phyloP scores from a whole-genome alignment of 2,888 invertebrate genomes.

The Leucophora obtusa region DNA sequence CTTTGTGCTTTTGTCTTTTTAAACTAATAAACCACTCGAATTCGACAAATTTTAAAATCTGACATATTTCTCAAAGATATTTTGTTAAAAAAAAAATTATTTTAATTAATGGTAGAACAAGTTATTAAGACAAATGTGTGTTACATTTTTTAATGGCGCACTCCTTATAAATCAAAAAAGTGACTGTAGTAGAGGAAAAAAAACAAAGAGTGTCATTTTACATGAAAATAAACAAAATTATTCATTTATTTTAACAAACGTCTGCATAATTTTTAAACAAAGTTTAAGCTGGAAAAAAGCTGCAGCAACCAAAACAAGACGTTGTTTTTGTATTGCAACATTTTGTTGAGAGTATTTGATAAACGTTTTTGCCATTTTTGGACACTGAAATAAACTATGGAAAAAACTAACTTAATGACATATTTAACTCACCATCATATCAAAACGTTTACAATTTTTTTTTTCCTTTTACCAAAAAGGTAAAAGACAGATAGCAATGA shows the following conservation, averaged over 20 bases:
- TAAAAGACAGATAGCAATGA: not conserved
- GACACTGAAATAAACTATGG: slow-evolving; percentile 1
- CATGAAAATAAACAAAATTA: slow-evolving; percentile 8
- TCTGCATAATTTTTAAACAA: slow-evolving; percentile 17
- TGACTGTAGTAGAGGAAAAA: not conserved
- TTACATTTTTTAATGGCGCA: too few relatives aligned
- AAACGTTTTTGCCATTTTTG: slow-evolving; percentile 32
- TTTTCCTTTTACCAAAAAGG: not conserved
- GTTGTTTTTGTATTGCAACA: not conserved
- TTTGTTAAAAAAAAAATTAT: too few relatives aligned
- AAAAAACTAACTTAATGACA: slow-evolving; percentile 51
- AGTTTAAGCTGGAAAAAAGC: slow-evolving; percentile 3
- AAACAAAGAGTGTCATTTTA: slow-evolving; percentile 29
- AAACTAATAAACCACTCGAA: too few relatives aligned
- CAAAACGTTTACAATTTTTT: slow-evolving; percentile 24
- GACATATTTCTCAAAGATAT: too few relatives aligned
- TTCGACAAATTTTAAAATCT: too few relatives aligned
- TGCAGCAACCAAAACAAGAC: not conserved
- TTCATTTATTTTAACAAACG: slow-evolving; percentile 20
- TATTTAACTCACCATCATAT: slow-evolving; percentile 54
- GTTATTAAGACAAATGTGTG: too few relatives aligned
- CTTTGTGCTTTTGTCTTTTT: too few relatives aligned
- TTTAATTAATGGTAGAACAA: too few relatives aligned
- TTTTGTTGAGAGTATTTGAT: slow-evolving; percentile 20
- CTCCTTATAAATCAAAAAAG: not conserved